phyloP scores from a whole-genome alignment of 2,888 invertebrate genomes.

The Lasioglossum malachurum region DNA sequence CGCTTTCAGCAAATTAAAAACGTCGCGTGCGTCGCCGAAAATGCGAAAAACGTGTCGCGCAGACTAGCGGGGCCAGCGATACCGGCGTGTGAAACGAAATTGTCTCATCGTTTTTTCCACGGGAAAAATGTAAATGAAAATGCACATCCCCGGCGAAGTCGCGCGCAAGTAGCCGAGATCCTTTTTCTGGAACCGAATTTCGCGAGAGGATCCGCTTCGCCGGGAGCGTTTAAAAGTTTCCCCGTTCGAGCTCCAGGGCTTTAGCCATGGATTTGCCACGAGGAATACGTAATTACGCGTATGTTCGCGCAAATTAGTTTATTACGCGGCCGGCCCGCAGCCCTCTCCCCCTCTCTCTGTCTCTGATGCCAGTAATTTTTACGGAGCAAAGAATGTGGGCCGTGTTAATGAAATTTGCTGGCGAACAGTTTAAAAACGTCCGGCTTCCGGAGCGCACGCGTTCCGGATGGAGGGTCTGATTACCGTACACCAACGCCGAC shows the following conservation, averaged over 20 bases:
- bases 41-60: conserved; percentile 9
- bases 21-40: not conserved
- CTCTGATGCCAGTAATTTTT: conserved; percentile 52
- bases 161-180: not conserved
- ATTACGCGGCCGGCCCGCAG: conserved; percentile 27
- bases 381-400: conserved; percentile 36
- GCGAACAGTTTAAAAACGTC: conserved; percentile 67
- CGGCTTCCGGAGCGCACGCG: conserved; percentile 40
- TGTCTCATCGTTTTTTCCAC: not conserved
- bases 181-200: not conserved
- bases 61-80: not conserved
- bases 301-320: conserved; percentile 46
- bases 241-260: not conserved
- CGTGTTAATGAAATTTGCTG: conserved; percentile 69
- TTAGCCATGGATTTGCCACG: conserved; percentile 6
- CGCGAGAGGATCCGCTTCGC: not conserved
- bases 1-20: not conserved
- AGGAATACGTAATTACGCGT: conserved; percentile 46
- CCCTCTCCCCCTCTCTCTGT: not conserved
- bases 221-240: not conserved
- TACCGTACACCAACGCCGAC: conserved; percentile 61
- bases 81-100: conserved; percentile 2
- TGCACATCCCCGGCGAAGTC: not conserved
- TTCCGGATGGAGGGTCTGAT: conserved; percentile 57
- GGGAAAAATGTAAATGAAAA: conserved; percentile 6